Evolutionary conservation across 2,888 invertebrate genomes (phyloP), one percentile per base, ranked within the genome.

Genomic region (Zeuzera pyrina): DNA sequence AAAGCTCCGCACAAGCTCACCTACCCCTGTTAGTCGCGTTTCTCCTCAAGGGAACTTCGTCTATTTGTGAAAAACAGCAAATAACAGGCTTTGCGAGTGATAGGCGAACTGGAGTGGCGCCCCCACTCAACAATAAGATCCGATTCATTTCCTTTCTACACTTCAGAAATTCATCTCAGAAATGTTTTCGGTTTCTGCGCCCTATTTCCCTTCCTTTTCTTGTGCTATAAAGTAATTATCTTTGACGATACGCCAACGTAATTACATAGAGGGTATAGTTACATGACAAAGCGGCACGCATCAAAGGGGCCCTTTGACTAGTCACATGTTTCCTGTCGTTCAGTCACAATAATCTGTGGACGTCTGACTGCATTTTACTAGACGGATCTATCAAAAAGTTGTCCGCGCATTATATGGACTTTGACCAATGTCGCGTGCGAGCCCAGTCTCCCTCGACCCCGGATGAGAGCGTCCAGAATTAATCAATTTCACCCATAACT

Each of bases 31-130:
- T 47, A 42, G 40, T 29, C 42, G 43, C 43, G 45, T 30, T 47
- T 45, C 50, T 56, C 54, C 43, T 38, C 57, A 50, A 60, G 56
- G 47, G 41, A 45, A 49, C 40, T 40, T 45, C 38, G 54, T 55
- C 57, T 64, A 62, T 64, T 70, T 65, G 68, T 62, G 56, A 70
- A 72, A 74, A 74, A 62, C 65, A 55, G 62, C 56, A 65, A 69
- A 67, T 60, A 67, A 63, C 47, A 34, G 52, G 53, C 65, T 66
- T 70, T 71, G 70, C 64, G 60, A 68, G 57, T 62, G 66, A 72
- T 69, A 70, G 67, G 57, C 57, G 63, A 57, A 56, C 47, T 57
- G 35, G 38, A 34, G 41, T 10, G 32, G 28, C 19, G 34, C 41
- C 50, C 55, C 50, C 55, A 51, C 58, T 58, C 53, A 57, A 68